A percentile compares a stretch with the other conserved stretches of the same genome.
Evolutionary conservation across 2,113 vertebrate genomes (phyloP).

Genomic region (Ailuropoda melanoleuca): DNA sequence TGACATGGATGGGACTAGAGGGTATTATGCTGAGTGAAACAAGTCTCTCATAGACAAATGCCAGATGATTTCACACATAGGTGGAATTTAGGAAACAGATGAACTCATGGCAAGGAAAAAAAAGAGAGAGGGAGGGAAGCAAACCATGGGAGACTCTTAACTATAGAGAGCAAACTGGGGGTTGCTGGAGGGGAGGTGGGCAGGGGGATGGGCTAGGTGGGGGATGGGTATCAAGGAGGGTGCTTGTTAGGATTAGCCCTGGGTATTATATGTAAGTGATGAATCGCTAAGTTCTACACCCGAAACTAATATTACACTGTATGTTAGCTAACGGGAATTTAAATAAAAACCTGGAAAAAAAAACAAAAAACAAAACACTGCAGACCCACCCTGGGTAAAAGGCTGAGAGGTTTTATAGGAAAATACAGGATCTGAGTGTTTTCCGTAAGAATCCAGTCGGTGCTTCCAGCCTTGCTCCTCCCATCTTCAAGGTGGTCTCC

Average conservation of each 20-base stretch:
- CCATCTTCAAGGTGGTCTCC: neutral
- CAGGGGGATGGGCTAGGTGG: too few relatives aligned
- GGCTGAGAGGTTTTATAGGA: neutral
- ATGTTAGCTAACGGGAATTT: neutral
- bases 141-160: neutral
- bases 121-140: neutral
- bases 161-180: neutral
- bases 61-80: neutral
- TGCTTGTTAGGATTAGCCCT: neutral
- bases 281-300: neutral
- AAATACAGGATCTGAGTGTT: neutral
- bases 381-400: neutral
- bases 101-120: neutral
- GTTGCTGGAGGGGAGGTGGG: neutral
- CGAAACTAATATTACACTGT: neutral
- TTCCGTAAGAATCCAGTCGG: rapidly evolving
- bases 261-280: neutral
- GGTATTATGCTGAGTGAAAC: neutral
- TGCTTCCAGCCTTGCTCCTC: neutral
- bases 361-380: neutral
- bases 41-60: neutral
- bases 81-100: neutral
- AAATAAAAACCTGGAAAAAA: neutral
- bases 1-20: neutral
- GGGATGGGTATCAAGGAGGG: neutral